Conservation (phyloP, 2,888 invertebrate species). For the Rhimphoctona megacephalus region DNA sequence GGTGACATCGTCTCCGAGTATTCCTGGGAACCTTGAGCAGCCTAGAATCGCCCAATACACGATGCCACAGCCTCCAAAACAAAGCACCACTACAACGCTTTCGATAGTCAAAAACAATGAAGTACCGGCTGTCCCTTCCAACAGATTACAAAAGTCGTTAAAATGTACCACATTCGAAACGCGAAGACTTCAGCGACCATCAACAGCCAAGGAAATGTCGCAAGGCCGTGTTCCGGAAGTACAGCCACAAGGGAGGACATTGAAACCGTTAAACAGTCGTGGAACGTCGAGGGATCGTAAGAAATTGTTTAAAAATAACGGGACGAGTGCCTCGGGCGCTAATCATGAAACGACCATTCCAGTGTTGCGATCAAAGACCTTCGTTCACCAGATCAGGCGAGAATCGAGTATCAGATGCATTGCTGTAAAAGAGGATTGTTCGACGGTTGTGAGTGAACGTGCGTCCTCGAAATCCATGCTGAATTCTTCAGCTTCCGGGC, state of each 20-base stretch:
- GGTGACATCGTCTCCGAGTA: neutral
- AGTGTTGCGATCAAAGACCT: constrained; percentile 62
- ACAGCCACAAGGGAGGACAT: neutral
- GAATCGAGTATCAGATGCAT: neutral
- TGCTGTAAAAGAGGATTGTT: constrained; percentile 2
- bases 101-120: neutral
- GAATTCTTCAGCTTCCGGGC: constrained; percentile 3
- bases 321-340: neutral
- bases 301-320: neutral
- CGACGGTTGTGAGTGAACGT: constrained; percentile 2
- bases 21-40: neutral
- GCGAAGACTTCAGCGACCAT: constrained; percentile 31
- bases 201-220: constrained; percentile 35
- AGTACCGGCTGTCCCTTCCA: neutral
- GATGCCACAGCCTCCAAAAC: constrained; percentile 33
- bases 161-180: neutral
- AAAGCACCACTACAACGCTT: neutral
- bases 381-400: constrained; percentile 30
- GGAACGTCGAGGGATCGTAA: neutral
- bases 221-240: neutral
- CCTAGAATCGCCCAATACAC: constrained; percentile 36
- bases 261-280: neutral
- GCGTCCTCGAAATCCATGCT: neutral
- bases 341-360: constrained; percentile 42
- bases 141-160: neutral